Percentiles rank a stretch among this genome's conserved stretches.
Conservation (phyloP, 2,888 invertebrate genomes). For the Nymphalis c-album region DNA sequence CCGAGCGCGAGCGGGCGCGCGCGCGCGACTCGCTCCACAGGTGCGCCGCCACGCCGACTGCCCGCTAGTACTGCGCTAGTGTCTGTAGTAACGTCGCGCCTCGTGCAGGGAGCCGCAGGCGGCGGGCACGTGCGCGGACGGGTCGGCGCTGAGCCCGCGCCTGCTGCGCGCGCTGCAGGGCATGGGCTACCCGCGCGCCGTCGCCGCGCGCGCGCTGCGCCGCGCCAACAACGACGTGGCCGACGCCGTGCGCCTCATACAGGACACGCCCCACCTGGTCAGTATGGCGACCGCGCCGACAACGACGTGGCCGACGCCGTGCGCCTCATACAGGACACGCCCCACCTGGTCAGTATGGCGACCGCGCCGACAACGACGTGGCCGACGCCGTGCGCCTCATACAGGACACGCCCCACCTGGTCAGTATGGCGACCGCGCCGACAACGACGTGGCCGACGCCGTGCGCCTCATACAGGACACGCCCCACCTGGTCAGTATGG, state of each 20-base stretch:
- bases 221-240: constrained; percentile 86
- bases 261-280: constrained; percentile 82
- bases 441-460: constrained; percentile 85
- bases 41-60: no score
- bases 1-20: constrained; percentile 65
- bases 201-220: constrained; percentile 83
- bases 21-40: constrained; percentile 27
- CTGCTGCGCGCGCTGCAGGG: constrained; percentile 79
- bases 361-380: no score
- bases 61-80: no score
- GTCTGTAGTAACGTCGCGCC: no score
- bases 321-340: constrained; percentile 83
- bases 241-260: constrained; percentile 83
- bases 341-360: constrained; percentile 69
- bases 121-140: constrained; percentile 82
- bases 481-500: constrained; percentile 75
- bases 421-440: constrained; percentile 46
- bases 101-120: no score
- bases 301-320: constrained; percentile 85
- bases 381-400: constrained; percentile 84
- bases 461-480: constrained; percentile 84
- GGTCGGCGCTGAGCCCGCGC: constrained; percentile 75
- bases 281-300: constrained; percentile 27
- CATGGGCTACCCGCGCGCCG: constrained; percentile 85
- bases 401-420: constrained; percentile 82